Evolutionary conservation across 1,140 invertebrate genomes (phyloP), one percentile per base, ranked within the genome.

Genomic region (Muscidifurax raptorellus): DNA sequence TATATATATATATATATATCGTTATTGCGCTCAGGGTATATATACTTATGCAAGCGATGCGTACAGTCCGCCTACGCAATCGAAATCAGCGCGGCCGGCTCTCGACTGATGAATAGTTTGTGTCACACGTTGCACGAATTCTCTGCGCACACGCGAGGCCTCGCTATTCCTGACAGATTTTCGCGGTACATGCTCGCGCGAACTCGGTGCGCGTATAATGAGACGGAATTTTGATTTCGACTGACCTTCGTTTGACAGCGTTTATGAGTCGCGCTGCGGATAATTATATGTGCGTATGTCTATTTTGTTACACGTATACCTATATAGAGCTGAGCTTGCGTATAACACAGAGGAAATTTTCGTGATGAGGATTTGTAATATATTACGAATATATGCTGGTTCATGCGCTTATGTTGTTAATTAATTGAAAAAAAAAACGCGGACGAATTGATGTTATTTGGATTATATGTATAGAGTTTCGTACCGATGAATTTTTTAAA

Each of bases 11-110:
- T n/a, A n/a, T n/a, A n/a, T n/a, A n/a, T n/a, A n/a, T n/a, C n/a
- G n/a, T n/a, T n/a, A n/a, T n/a, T n/a, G n/a, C n/a, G n/a, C n/a
- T n/a, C n/a, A n/a, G n/a, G n/a, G n/a, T n/a, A n/a, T n/a, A n/a
- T 12, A 32, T 32, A 52, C 27, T 81, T 72, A 52, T 52, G 36
- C 79, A 52, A 81, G 36, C 28, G 69, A 74, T 72, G 69, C 79
- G 67, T 6, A 7, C 4, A 0, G 9, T 81, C 22, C 36, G 28
- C 40, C 74, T 40, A 75, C 71, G 71, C 71, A 59, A 82, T 75
- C 80, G 80, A 82, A 82, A 74, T 74, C 47, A 74, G 2, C 27
- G 40, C 67, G 22, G 2, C 4, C 13, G 1, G 47, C n/a, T n/a
- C n/a, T n/a, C n/a, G 64, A 32, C 44, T 52, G 28, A 81, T 32